Conservation (phyloP, 2,113 vertebrate species). For the Notothenia rossii region DNA sequence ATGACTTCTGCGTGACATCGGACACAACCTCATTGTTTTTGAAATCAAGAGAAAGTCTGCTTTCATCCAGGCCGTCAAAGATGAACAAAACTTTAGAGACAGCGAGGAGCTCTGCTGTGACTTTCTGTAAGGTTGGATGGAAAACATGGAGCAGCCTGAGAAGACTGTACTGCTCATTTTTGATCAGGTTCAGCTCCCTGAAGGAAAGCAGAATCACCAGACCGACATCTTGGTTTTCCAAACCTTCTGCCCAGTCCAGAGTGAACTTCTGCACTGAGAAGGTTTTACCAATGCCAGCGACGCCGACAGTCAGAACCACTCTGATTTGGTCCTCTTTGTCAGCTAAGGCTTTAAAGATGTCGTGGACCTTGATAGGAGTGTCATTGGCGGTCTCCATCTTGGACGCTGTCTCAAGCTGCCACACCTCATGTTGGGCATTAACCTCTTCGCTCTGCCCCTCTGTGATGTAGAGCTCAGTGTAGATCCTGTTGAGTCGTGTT, state of each 20-base stretch:
- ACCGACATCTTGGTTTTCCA: not conserved
- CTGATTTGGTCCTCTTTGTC: not conserved
- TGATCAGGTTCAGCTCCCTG: not conserved
- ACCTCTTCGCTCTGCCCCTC: no score
- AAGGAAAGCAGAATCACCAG: not conserved
- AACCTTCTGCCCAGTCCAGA: no score
- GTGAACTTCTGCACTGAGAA: no score
- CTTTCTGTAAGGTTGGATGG: no score
- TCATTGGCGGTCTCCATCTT: not conserved
- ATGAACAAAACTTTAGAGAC: no score
- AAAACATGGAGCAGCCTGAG: slow-evolving; percentile 3
- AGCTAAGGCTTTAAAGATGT: not conserved
- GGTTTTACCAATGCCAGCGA: not conserved
- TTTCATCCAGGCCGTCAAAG: not conserved
- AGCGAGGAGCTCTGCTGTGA: no score
- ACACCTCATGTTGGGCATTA: no score
- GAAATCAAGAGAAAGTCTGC: slow-evolving; percentile 7
- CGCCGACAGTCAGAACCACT: not conserved
- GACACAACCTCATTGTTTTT: not conserved
- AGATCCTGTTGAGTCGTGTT: no score
- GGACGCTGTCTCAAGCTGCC: not conserved
- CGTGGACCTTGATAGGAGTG: not conserved
- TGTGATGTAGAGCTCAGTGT: no score
- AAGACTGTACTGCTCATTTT: not conserved
- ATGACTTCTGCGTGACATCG: no score